Evolutionary conservation across 2,888 invertebrate genomes (phyloP).

Genomic region (Brachyptera risi): DNA sequence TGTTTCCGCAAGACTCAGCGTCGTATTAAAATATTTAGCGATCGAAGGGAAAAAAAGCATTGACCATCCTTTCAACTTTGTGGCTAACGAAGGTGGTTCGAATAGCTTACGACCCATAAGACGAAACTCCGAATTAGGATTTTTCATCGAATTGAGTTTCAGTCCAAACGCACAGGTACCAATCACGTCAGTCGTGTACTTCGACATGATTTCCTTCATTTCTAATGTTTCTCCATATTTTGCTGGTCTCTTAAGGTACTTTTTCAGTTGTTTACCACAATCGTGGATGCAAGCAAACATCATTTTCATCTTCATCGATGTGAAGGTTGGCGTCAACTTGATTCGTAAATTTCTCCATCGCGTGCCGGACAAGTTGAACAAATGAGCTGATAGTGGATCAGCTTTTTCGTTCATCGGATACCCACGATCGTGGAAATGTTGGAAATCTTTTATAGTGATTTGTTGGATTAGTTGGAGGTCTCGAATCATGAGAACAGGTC

Average conservation of each 20-base stretch:
- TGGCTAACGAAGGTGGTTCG: neutral
- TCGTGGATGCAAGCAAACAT: conserved; percentile 26
- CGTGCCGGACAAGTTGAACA: conserved; percentile 25
- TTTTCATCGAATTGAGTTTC: conserved; percentile 55
- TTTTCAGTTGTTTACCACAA: conserved; percentile 23
- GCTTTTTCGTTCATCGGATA: conserved; percentile 12
- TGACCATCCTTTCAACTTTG: conserved; percentile 10
- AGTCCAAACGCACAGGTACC: conserved; percentile 59
- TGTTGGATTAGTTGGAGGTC: conserved; percentile 28
- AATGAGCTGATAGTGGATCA: conserved; percentile 25
- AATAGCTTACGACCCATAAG: conserved; percentile 40
- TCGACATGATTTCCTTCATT: conserved; percentile 40
- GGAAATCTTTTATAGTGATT: conserved; percentile 28
- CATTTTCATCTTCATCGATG: conserved; percentile 30
- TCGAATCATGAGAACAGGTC: conserved; percentile 20
- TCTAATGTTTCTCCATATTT: conserved; percentile 15
- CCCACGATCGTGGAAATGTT: conserved; percentile 25
- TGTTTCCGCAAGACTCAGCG: neutral
- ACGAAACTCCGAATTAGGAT: conserved; percentile 53
- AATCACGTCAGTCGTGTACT: conserved; percentile 59
- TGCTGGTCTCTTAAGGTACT: conserved; percentile 5
- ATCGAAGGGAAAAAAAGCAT: neutral
- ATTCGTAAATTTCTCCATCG: conserved; percentile 26
- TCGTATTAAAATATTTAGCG: neutral
- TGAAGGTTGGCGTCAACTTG: conserved; percentile 32